Percentiles rank a stretch among this genome's conserved stretches.
Conservation (phyloP, 2,888 invertebrate genomes). For the Caenorhabditis sp. region DNA sequence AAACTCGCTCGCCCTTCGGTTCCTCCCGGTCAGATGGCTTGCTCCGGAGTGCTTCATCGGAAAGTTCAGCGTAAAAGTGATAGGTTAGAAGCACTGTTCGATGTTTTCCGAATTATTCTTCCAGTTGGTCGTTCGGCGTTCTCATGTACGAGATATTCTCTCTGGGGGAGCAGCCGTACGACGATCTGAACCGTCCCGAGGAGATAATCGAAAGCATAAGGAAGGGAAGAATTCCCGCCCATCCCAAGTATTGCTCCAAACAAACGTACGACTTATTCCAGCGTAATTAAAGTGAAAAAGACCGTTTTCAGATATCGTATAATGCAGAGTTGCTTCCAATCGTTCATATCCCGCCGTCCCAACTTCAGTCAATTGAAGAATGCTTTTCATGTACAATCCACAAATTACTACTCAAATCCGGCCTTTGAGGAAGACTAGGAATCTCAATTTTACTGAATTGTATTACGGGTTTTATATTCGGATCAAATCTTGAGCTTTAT, state of each 20-base stretch:
- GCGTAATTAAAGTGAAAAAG: not conserved
- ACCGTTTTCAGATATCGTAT: conserved; percentile 63
- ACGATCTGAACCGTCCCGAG: conserved; percentile 61
- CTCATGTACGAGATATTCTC: conserved; percentile 68
- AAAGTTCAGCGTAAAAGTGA: no score
- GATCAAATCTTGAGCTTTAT: no score
- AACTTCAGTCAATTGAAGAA: conserved; percentile 63
- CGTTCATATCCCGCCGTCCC: conserved; percentile 61
- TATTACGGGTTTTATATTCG: conserved; percentile 7
- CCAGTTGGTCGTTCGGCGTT: conserved; percentile 69
- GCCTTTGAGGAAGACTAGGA: conserved; percentile 62
- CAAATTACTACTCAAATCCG: conserved; percentile 60
- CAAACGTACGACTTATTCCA: conserved; percentile 57
- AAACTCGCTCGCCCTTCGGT: conserved; percentile 58
- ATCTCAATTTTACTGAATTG: not conserved
- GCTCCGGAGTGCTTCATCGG: conserved; percentile 69
- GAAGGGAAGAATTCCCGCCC: conserved; percentile 59
- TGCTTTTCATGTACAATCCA: conserved; percentile 55
- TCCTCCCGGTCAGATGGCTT: conserved; percentile 68
- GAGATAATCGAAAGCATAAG: conserved; percentile 64
- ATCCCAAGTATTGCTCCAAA: conserved; percentile 65
- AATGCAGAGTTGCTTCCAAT: conserved; percentile 66
- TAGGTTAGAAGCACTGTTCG: no score
- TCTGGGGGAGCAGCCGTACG: conserved; percentile 66
- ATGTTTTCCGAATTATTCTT: no score